Conservation (phyloP, 2,888 invertebrate genomes). For the Drosophila bunnanda region DNA sequence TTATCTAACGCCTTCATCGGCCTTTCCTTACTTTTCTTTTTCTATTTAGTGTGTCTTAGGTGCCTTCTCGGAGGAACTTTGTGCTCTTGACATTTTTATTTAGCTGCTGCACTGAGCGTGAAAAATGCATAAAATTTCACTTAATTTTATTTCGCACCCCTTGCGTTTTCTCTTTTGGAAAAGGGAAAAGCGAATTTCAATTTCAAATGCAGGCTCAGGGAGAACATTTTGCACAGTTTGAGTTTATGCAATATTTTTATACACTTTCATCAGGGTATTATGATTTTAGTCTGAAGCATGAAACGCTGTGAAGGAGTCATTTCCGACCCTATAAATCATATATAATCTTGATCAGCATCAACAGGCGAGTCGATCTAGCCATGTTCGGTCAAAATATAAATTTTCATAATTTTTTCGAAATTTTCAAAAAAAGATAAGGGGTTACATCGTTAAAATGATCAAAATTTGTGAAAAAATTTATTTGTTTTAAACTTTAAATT, state of each 20-base stretch:
- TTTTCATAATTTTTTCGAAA: too few relatives aligned
- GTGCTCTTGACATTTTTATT: slow-evolving; percentile 80
- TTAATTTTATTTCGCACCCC: slow-evolving; percentile 63
- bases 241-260: slow-evolving; percentile 14
- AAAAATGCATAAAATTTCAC: slow-evolving; percentile 82
- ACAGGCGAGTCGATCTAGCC: too few relatives aligned
- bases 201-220: slow-evolving; percentile 56
- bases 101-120: slow-evolving; percentile 72
- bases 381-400: too few relatives aligned
- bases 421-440: too few relatives aligned
- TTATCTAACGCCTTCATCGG: slow-evolving; percentile 67
- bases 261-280: too few relatives aligned
- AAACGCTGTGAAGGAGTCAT: too few relatives aligned
- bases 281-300: too few relatives aligned
- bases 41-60: slow-evolving; percentile 9
- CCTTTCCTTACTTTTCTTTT: neutral
- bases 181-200: slow-evolving; percentile 59
- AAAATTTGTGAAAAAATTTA: too few relatives aligned
- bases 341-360: too few relatives aligned
- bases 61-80: slow-evolving; percentile 41
- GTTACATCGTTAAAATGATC: too few relatives aligned
- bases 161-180: neutral
- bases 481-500: too few relatives aligned
- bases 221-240: slow-evolving; percentile 18
- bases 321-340: too few relatives aligned